Evolutionary conservation across 2,888 invertebrate species (phyloP).

Genomic region (Rhorus exstirpatorius): DNA sequence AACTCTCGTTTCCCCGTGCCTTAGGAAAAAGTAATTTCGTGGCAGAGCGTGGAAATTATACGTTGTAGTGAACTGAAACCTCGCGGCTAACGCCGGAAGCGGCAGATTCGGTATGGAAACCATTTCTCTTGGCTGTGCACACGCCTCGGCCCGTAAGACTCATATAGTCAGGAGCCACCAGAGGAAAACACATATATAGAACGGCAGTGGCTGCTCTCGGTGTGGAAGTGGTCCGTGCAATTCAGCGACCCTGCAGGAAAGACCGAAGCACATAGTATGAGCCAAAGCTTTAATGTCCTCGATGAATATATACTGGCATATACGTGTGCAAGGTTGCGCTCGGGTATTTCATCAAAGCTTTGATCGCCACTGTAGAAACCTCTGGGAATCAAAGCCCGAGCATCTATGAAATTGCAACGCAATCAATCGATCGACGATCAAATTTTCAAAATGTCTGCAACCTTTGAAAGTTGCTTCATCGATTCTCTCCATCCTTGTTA

Average conservation of each 20-base stretch:
- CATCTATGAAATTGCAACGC: neutral
- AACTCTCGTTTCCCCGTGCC: constrained; percentile 18
- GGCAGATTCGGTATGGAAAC: constrained; percentile 52
- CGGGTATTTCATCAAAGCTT: constrained; percentile 24
- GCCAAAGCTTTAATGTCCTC: constrained; percentile 34
- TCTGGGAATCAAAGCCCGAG: neutral
- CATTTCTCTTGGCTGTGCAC: constrained; percentile 52
- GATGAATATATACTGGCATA: constrained; percentile 1
- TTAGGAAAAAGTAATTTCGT: constrained; percentile 60
- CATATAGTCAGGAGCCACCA: constrained; percentile 26
- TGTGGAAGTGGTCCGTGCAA: constrained; percentile 40
- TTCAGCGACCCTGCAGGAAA: constrained; percentile 19
- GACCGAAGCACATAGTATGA: constrained; percentile 21
- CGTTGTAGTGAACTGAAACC: constrained; percentile 35
- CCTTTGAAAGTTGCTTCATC: neutral
- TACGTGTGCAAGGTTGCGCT: neutral
- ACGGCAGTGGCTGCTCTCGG: constrained; percentile 14
- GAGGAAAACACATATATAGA: constrained; percentile 46
- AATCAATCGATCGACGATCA: constrained; percentile 8
- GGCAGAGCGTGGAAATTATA: constrained; percentile 60
- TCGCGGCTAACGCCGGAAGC: constrained; percentile 42
- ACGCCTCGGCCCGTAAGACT: constrained; percentile 18
- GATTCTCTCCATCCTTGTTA: neutral
- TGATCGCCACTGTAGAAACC: constrained; percentile 30
- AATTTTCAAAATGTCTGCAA: constrained; percentile 2